Evolutionary conservation across 2,888 invertebrate genomes (phyloP).

Genomic region (Aphidoletes aphidimyza): DNA sequence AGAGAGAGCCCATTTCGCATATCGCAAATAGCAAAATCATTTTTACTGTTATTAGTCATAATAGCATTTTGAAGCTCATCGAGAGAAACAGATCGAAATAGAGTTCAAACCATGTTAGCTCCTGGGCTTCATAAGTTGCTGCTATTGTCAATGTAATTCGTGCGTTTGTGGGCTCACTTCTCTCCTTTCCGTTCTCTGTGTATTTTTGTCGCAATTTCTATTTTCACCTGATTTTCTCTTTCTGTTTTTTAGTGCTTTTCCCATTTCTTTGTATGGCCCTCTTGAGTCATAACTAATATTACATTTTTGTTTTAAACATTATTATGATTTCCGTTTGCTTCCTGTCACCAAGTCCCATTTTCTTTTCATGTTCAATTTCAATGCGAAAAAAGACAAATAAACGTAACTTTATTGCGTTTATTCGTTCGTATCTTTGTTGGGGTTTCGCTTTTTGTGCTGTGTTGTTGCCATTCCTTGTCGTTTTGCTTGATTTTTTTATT

Average conservation of each 20-base stretch:
- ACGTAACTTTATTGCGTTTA: slow-evolving; percentile 21
- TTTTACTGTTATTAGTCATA: neutral
- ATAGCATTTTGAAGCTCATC: neutral
- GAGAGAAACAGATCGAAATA: neutral
- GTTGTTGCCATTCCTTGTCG: neutral
- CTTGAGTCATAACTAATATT: slow-evolving; percentile 32
- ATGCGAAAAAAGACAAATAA: neutral
- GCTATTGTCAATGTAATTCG: neutral
- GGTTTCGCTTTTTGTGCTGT: neutral
- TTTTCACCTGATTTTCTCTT: neutral
- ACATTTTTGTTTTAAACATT: slow-evolving; percentile 44
- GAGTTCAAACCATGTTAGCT: neutral
- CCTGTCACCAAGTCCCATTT: slow-evolving; percentile 34
- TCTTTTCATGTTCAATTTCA: slow-evolving; percentile 25
- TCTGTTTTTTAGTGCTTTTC: neutral
- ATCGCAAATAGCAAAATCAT: slow-evolving; percentile 1
- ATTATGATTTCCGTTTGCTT: slow-evolving; percentile 47
- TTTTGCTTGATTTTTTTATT: no score
- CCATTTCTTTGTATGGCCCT: neutral
- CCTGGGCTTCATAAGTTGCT: neutral
- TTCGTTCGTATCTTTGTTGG: neutral
- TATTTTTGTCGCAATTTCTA: neutral
- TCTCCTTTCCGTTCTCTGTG: no score
- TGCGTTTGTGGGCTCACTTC: neutral
- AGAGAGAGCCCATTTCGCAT: no score